phyloP scores from a whole-genome alignment of 2,888 invertebrate genomes.

The Gonocerus acuteangulatus region DNA sequence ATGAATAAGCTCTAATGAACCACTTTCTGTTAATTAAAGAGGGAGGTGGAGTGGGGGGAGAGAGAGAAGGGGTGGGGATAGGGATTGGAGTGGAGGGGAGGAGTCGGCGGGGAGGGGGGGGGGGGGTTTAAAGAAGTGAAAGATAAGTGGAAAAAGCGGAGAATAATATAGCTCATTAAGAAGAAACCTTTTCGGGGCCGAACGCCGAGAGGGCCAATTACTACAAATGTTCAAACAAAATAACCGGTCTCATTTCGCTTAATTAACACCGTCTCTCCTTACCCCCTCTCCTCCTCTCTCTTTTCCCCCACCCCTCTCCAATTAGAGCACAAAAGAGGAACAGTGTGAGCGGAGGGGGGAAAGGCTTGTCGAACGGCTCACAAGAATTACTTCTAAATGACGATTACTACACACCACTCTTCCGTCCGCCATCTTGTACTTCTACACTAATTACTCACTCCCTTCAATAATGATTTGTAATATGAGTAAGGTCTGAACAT shows the following conservation, averaged over 20 bases:
- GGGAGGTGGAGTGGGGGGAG: conserved; percentile 41
- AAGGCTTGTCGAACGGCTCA: not conserved
- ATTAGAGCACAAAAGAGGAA: conserved; percentile 12
- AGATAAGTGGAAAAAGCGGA: conserved; percentile 35
- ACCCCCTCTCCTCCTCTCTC: too few species aligned
- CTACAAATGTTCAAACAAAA: conserved; percentile 37
- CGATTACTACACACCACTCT: conserved; percentile 6
- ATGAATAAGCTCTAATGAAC: conserved; percentile 86
- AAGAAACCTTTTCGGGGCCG: conserved; percentile 34
- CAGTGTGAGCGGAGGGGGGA: not conserved
- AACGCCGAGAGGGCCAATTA: conserved; percentile 32
- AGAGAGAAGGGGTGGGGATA: conserved; percentile 19
- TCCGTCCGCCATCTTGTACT: too few species aligned
- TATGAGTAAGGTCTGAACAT: too few species aligned
- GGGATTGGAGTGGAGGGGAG: conserved; percentile 1
- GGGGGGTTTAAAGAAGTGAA: conserved; percentile 35
- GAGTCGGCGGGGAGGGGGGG: conserved; percentile 23
- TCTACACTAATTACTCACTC: too few species aligned
- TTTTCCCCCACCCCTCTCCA: conserved; percentile 3
- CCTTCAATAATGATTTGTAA: too few species aligned
- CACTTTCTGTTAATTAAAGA: conserved; percentile 85
- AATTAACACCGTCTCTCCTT: conserved; percentile 31
- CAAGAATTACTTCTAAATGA: conserved; percentile 17
- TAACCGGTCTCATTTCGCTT: conserved; percentile 37
- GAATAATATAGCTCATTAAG: conserved; percentile 37